Conservation (phyloP, 2,888 invertebrate genomes). For the Papilio demoleus region DNA sequence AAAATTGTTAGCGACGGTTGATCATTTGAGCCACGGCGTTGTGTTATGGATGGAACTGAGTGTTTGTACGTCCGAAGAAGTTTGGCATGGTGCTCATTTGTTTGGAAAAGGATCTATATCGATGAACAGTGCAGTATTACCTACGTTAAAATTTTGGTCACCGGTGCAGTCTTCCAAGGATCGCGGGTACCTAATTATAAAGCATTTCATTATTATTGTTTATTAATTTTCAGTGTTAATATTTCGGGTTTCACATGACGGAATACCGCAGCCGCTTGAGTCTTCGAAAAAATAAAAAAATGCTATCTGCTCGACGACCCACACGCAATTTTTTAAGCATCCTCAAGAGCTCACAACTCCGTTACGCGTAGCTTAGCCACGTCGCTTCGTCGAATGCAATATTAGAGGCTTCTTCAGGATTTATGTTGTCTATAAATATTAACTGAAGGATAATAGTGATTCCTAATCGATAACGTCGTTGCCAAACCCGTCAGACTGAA, state of each 20-base stretch:
- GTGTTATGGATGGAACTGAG: slow-evolving; percentile 50
- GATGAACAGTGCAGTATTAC: slow-evolving; percentile 72
- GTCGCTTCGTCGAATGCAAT: slow-evolving; percentile 22
- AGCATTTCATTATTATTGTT: slow-evolving; percentile 47
- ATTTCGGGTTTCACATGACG: slow-evolving; percentile 50
- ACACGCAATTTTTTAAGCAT: slow-evolving; percentile 39
- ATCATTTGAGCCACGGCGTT: slow-evolving; percentile 45
- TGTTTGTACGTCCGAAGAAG: slow-evolving; percentile 64
- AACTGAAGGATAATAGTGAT: slow-evolving; percentile 41
- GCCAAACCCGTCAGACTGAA: slow-evolving; percentile 82
- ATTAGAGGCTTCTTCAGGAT: slow-evolving; percentile 13
- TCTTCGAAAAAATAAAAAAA: slow-evolving; percentile 33
- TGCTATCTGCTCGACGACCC: slow-evolving; percentile 28
- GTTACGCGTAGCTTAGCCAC: slow-evolving; percentile 43
- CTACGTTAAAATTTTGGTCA: slow-evolving; percentile 64
- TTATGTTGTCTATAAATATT: slow-evolving; percentile 16
- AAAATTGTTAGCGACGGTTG: slow-evolving; percentile 47
- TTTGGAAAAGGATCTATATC: slow-evolving; percentile 68
- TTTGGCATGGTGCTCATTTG: slow-evolving; percentile 77
- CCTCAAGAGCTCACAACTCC: slow-evolving; percentile 40
- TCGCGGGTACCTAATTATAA: slow-evolving; percentile 58
- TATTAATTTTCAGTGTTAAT: slow-evolving; percentile 35
- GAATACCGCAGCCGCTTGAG: slow-evolving; percentile 49
- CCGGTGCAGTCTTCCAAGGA: slow-evolving; percentile 77
- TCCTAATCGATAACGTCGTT: slow-evolving; percentile 72